Base-by-base conservation (phyloP, 2,797 vertebrate species). In the Microctenopoma stevenorrisi region DNA sequence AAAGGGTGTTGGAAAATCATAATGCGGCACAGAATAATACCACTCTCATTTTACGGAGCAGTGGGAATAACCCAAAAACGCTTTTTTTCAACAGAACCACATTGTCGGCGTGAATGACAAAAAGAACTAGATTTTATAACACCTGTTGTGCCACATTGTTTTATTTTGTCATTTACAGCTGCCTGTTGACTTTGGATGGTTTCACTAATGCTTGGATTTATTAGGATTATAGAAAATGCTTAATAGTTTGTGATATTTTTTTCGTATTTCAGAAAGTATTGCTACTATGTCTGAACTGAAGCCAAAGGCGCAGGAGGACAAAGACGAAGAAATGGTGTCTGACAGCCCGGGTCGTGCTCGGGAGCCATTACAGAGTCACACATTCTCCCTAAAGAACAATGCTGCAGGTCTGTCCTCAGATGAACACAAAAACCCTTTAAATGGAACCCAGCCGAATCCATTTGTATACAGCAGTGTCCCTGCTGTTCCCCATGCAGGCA, bases 361-460 rank as follows among this genome's bases (percentile, higher is more conserved):
- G 87, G 94, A 95, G 91, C 91, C 94, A 89, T 95, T 95, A 93
- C 94, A 94, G 91, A 94, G 88, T 86, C 93, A 94, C 90, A 86
- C 93, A 0, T 93, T 92, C 72, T 94, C 95, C 95, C 95, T 85
- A 86, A 95, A 95, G 93, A 96, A 90, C 88, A 95, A 81, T 92
- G 88, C 93, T 44, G 92, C 94, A 88, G 92, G 93, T 94, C 91
- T 94, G 82, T 95, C 95, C 83, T 94, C 93, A 92, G 95, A 96
- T 91, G 93, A 91, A 93, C 94, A 95, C 88, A 94, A 96, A 96
- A 97, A 96, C 92, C 95, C 96, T 95, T 97, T 98, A 96, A 97
- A 96, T 93, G 96, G 96, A 96, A 95, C 95, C 95, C 97, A 97
- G 94, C 89, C 94, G 92, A 93, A 95, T 93, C 91, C 95, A 78